These are phyloP conservation scores for Bergia puertoricense DNA, from an alignment of 92 coral and sea anemone species.

Conservation along the genomic window DNA sequence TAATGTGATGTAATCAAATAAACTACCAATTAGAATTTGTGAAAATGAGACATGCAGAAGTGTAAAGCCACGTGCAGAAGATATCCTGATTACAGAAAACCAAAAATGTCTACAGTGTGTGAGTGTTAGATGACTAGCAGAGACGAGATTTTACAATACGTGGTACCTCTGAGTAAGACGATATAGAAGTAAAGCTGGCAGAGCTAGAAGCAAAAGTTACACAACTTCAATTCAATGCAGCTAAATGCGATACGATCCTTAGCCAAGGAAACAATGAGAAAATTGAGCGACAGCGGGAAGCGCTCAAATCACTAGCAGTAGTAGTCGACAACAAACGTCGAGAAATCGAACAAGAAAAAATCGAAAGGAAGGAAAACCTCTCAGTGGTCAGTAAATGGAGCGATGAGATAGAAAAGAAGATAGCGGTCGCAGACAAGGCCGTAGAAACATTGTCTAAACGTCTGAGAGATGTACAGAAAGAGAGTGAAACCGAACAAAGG, in stretches of 20 bases:
- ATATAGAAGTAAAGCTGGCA: not conserved
- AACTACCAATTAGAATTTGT: not conserved
- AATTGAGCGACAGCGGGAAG: not conserved
- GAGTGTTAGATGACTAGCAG: not conserved
- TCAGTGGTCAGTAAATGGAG: not conserved
- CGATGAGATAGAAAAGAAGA: not conserved
- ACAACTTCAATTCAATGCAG: not conserved
- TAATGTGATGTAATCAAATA: no score
- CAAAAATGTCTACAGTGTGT: not conserved
- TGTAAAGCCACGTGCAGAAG: not conserved
- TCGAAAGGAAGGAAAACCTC: not conserved
- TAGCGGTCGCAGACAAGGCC: not conserved
- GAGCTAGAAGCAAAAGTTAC: not conserved
- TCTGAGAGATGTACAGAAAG: not conserved
- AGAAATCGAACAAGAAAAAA: not conserved
- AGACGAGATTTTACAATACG: not conserved
- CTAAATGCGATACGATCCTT: slow-evolving; percentile 5
- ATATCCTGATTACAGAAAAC: not conserved
- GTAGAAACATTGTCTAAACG: not conserved
- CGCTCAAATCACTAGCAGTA: not conserved
- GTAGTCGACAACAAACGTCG: not conserved
- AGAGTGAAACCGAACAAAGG: not conserved
- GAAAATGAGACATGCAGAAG: not conserved
- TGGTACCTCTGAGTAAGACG: slow-evolving; percentile 19
- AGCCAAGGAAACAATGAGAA: not conserved